phyloP scores from a whole-genome alignment of 2,797 vertebrate species.

The Coendou prehensilis region DNA sequence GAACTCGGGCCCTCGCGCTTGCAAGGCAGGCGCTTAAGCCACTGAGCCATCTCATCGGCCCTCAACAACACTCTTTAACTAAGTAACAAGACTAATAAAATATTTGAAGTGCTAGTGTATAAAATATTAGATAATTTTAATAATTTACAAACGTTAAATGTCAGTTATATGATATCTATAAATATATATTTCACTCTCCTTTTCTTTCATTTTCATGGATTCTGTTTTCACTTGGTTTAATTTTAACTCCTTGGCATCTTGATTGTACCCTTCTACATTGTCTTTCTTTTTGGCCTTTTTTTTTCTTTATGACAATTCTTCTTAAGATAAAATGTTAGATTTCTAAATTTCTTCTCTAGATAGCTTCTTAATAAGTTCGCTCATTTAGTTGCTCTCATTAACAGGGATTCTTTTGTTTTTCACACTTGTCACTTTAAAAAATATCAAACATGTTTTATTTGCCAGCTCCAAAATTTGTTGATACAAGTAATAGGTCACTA shows the following conservation, averaged over 20 bases:
- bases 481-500: not conserved
- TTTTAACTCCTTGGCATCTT: not conserved
- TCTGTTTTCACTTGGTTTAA: not conserved
- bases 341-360: not conserved
- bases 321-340: not conserved
- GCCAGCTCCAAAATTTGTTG: not conserved
- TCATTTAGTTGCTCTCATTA: not conserved
- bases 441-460: not conserved
- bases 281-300: not conserved
- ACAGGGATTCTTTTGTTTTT: not conserved
- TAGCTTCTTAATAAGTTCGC: not conserved
- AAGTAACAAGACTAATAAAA: not conserved
- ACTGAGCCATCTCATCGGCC: too few species aligned
- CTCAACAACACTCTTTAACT: not conserved
- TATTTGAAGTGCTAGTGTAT: not conserved
- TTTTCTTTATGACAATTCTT: not conserved
- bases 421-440: not conserved
- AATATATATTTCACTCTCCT: not conserved
- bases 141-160: not conserved
- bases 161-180: not conserved
- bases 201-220: conserved; percentile 1
- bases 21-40: too few species aligned
- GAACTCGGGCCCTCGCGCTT: too few species aligned
- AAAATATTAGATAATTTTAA: not conserved
- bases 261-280: not conserved